Evolutionary conservation across 2,113 vertebrate genomes (phyloP).

Genomic region (Brachyhypopomus gauderio): DNA sequence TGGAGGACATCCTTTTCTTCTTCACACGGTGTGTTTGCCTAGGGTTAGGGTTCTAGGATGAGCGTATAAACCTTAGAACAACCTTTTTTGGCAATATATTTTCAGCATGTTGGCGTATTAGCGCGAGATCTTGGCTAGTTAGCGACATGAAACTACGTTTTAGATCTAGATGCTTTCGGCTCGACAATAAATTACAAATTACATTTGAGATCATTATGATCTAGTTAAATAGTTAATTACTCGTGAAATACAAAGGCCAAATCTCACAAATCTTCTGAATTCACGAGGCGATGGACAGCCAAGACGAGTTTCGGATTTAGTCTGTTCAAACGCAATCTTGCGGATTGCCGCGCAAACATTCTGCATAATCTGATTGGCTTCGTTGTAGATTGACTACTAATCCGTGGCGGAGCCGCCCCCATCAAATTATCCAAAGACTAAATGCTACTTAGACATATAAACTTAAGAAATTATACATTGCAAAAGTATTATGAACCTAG

Average conservation of each 20-base stretch:
- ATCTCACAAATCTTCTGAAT: neutral
- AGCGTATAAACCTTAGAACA: neutral
- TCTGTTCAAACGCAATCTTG: neutral
- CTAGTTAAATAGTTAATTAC: neutral
- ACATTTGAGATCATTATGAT: neutral
- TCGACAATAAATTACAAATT: neutral
- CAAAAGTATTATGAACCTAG: too few species aligned
- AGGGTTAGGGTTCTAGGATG: too few species aligned
- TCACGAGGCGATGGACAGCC: neutral
- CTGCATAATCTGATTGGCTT: too few species aligned
- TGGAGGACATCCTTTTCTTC: slow-evolving; percentile 10
- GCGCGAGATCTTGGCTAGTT: too few species aligned
- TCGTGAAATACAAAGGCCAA: neutral
- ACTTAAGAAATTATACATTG: too few species aligned
- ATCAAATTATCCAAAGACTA: too few species aligned
- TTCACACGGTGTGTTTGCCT: too few species aligned
- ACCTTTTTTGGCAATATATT: neutral
- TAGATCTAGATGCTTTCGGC: neutral
- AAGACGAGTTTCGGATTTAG: neutral
- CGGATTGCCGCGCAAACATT: too few species aligned
- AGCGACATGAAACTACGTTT: too few species aligned
- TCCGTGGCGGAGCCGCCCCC: too few species aligned
- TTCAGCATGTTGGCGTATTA: neutral
- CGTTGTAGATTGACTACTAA: too few species aligned
- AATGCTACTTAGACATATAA: too few species aligned